These are phyloP conservation scores for Calephelis perditalis DNA, from an alignment of 2,888 invertebrate species.

Conservation along the genomic window DNA sequence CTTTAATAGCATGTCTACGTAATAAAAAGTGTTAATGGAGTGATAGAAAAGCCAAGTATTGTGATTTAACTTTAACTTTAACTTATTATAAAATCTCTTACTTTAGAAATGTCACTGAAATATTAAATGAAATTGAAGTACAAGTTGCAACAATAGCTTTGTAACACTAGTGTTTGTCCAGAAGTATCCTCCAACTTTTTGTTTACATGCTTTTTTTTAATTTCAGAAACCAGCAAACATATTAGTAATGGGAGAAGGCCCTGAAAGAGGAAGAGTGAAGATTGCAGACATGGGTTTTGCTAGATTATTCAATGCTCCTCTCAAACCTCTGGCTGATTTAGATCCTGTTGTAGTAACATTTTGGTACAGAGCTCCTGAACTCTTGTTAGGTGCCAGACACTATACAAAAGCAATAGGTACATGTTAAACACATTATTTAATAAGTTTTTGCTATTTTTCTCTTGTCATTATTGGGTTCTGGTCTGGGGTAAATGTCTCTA, in stretches of 20 bases:
- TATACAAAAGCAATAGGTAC: slow-evolving; percentile 98
- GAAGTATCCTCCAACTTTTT: no score
- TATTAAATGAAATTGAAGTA: no score
- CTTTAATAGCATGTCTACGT: no score
- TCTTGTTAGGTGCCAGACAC: slow-evolving; percentile 95
- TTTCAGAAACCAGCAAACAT: slow-evolving; percentile 98
- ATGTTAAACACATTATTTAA: slow-evolving; percentile 14
- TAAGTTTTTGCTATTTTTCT: background rate
- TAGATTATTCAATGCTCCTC: slow-evolving; percentile 96
- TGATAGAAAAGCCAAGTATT: no score
- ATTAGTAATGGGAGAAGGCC: slow-evolving; percentile 99
- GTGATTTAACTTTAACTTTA: no score
- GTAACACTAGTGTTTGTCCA: no score
- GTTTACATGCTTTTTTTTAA: slow-evolving; percentile 23
- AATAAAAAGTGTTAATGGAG: no score
- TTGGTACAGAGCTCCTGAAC: slow-evolving; percentile 99
- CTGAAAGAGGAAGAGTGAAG: slow-evolving; percentile 96
- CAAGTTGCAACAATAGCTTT: no score
- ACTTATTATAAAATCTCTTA: no score
- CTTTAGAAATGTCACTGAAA: no score
- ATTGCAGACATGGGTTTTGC: slow-evolving; percentile 99
- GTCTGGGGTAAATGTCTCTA: no score
- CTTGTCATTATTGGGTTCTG: no score
- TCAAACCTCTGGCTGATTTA: slow-evolving; percentile 97
- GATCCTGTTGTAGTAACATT: slow-evolving; percentile 99